Conservation (phyloP, 2,888 invertebrate species). For the Stenodema calcarata region DNA sequence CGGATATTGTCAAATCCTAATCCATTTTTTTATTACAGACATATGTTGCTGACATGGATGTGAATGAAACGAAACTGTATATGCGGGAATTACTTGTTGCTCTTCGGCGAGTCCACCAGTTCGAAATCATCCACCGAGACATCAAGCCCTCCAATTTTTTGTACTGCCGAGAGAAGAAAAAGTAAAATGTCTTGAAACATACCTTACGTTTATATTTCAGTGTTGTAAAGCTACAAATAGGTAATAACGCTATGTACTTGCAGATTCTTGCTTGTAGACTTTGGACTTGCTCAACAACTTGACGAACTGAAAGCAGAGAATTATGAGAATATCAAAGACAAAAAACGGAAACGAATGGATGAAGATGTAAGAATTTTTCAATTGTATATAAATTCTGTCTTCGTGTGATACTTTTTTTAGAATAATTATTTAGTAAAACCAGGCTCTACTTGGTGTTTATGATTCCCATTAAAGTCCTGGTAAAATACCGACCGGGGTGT, state of each 20-base stretch:
- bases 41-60: slow-evolving; percentile 74
- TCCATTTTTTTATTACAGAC: slow-evolving; percentile 68
- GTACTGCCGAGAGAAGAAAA: slow-evolving; percentile 74
- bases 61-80: slow-evolving; percentile 75
- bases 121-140: slow-evolving; percentile 86
- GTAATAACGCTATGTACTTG: background rate
- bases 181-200: slow-evolving; percentile 61
- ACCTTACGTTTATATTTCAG: background rate
- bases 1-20: too few relatives aligned
- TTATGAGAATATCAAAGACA: slow-evolving; percentile 39
- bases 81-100: slow-evolving; percentile 82
- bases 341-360: slow-evolving; percentile 52
- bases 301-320: slow-evolving; percentile 50
- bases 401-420: background rate
- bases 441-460: background rate
- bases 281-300: slow-evolving; percentile 82
- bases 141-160: slow-evolving; percentile 92
- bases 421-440: background rate
- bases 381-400: background rate
- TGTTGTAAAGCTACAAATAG: background rate
- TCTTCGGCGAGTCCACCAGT: slow-evolving; percentile 79
- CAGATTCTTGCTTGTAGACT: slow-evolving; percentile 83
- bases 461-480: background rate
- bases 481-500: background rate
- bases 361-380: slow-evolving; percentile 49